Percentiles rank a stretch among this genome's conserved stretches.
Evolutionary conservation across 2,797 vertebrate species (phyloP).

Genomic region (Dermochelys coriacea): DNA sequence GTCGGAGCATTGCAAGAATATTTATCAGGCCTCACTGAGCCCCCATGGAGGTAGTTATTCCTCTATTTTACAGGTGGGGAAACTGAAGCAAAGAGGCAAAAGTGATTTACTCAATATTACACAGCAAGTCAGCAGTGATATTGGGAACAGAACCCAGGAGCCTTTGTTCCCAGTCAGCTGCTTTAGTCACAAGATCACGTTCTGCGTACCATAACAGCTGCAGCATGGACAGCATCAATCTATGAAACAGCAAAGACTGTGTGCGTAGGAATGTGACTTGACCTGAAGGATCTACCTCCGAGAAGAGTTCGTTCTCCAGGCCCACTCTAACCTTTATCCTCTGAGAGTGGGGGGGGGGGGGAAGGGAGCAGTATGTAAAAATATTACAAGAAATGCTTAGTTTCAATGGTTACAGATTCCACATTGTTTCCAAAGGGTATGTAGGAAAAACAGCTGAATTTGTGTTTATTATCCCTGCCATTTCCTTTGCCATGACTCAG

Average conservation of each 20-base stretch:
- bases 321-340: background rate
- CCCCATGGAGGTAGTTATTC: background rate
- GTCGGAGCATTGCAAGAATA: fast-evolving
- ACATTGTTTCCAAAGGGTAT: background rate
- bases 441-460: background rate
- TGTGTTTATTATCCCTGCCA: background rate
- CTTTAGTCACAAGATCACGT: background rate
- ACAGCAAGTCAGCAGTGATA: background rate
- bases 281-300: background rate
- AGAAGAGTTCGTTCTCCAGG: background rate
- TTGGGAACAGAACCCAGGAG: background rate
- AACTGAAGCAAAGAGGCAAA: background rate
- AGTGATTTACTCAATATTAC: background rate
- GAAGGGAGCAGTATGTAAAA: background rate
- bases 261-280: fast-evolving
- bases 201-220: background rate
- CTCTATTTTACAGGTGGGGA: background rate
- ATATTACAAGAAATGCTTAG: background rate
- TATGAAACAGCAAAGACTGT: background rate
- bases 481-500: conserved; percentile 24
- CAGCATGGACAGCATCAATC: background rate
- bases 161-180: background rate
- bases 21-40: background rate
- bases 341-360: background rate
- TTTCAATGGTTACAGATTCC: background rate